Percentiles rank a stretch among this genome's conserved stretches.
Evolutionary conservation across 2,888 invertebrate species (phyloP).

Genomic region (Hylaea fasciaria): DNA sequence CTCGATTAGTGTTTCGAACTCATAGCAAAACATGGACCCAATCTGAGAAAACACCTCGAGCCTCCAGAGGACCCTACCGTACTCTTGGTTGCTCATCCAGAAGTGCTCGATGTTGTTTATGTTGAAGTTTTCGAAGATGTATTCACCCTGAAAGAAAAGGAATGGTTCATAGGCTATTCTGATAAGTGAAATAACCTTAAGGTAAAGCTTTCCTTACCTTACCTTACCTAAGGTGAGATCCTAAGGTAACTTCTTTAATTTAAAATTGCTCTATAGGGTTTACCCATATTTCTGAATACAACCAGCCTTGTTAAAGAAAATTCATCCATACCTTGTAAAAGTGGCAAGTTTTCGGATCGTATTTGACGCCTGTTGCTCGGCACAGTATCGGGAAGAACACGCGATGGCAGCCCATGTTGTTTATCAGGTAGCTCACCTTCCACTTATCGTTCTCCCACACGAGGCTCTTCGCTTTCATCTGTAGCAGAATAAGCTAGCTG

Average conservation of each 20-base stretch:
- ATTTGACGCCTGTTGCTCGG: slow-evolving; percentile 29
- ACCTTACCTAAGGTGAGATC: too few relatives aligned
- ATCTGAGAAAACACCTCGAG: slow-evolving; percentile 36
- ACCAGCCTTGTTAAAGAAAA: too few relatives aligned
- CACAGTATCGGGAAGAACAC: slow-evolving; percentile 34
- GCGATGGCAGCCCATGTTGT: slow-evolving; percentile 44
- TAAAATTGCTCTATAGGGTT: too few relatives aligned
- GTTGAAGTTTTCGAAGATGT: slow-evolving; percentile 27
- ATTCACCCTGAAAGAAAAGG: slow-evolving; percentile 28
- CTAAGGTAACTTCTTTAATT: too few relatives aligned
- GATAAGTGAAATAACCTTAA: too few relatives aligned
- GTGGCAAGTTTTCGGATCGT: slow-evolving; percentile 37
- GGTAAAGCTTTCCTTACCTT: too few relatives aligned
- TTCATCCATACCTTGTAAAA: slow-evolving; percentile 43
- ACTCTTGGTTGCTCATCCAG: slow-evolving; percentile 41
- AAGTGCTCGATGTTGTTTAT: slow-evolving; percentile 39
- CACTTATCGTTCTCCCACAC: slow-evolving; percentile 42
- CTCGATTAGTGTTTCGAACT: slow-evolving; percentile 38
- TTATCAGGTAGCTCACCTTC: slow-evolving; percentile 40
- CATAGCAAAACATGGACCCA: slow-evolving; percentile 42
- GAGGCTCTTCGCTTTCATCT: slow-evolving; percentile 44
- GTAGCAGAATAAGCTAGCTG: too few relatives aligned
- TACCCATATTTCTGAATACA: too few relatives aligned
- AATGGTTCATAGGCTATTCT: background rate
- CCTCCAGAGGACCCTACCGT: slow-evolving; percentile 44